Conservation (phyloP, 1,140 invertebrate species). For the Scaptomyza hsui region DNA sequence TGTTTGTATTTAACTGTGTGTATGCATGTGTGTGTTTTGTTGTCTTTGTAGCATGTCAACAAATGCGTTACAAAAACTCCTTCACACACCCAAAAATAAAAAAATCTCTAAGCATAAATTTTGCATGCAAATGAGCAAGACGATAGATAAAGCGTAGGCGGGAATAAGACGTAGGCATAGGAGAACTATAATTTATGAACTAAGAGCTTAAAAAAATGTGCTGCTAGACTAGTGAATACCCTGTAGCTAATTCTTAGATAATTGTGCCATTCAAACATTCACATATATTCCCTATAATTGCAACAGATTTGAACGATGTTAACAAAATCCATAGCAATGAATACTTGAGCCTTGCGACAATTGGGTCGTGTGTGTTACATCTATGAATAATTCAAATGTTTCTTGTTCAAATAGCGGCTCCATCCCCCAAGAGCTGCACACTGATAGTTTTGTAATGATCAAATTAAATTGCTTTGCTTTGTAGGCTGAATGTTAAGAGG, state of each 20-base stretch:
- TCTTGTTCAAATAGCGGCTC: slow-evolving; percentile 43
- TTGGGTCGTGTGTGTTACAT: slow-evolving; percentile 39
- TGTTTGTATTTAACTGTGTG: neutral
- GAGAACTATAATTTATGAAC: slow-evolving; percentile 59
- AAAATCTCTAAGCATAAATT: slow-evolving; percentile 62
- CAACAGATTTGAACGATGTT: neutral
- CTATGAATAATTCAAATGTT: slow-evolving; percentile 75
- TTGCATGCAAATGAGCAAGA: slow-evolving; percentile 69
- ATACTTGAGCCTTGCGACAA: slow-evolving; percentile 37
- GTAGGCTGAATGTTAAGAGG: slow-evolving; percentile 23
- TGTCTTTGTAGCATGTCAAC: slow-evolving; percentile 58
- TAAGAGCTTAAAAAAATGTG: slow-evolving; percentile 25
- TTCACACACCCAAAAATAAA: slow-evolving; percentile 25
- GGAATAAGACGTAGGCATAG: slow-evolving; percentile 67
- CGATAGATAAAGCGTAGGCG: slow-evolving; percentile 56
- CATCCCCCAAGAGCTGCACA: slow-evolving; percentile 1
- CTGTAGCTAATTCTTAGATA: neutral
- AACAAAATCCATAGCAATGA: slow-evolving; percentile 36
- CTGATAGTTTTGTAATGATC: slow-evolving; percentile 81
- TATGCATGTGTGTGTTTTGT: slow-evolving; percentile 30
- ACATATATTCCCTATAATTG: slow-evolving; percentile 11
- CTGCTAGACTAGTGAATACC: neutral
- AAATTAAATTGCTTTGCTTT: slow-evolving; percentile 72
- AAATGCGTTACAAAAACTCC: slow-evolving; percentile 64
- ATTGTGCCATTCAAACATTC: no score